phyloP scores from a whole-genome alignment of 2,797 vertebrate genomes.

The Naso thynnoides region DNA sequence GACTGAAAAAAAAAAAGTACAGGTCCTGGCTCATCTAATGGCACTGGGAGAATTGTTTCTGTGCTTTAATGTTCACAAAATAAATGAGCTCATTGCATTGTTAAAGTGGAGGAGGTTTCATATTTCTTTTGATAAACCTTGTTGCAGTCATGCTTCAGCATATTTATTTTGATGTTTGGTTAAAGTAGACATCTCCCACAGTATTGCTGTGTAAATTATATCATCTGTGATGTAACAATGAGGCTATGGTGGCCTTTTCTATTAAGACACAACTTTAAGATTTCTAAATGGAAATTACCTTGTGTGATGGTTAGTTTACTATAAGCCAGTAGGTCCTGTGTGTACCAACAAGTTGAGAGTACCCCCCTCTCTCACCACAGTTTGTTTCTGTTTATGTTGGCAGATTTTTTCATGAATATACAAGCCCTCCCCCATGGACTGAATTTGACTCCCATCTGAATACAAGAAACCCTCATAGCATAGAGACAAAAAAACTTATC shows the following conservation, averaged over 20 bases:
- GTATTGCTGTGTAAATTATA: neutral
- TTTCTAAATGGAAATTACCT: neutral
- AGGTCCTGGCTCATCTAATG: neutral
- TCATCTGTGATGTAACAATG: neutral
- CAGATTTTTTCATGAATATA: neutral
- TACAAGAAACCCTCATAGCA: neutral
- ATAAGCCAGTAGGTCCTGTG: neutral
- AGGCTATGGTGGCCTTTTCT: neutral
- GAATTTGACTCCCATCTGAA: neutral
- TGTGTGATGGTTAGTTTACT: neutral
- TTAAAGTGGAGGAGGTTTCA: conserved; percentile 9
- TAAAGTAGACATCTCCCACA: neutral
- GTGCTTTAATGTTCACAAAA: conserved; percentile 7
- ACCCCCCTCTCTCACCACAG: no score
- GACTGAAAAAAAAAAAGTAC: neutral
- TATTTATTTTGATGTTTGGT: neutral
- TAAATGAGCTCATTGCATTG: conserved; percentile 9
- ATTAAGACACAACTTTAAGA: neutral
- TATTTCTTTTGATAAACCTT: neutral
- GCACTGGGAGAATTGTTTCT: neutral
- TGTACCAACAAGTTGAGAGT: no score
- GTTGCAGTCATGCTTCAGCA: neutral
- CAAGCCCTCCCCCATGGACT: neutral
- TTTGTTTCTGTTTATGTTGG: neutral
- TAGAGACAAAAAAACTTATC: neutral